Evolutionary conservation across 2,113 vertebrate genomes (phyloP).

Genomic region (Miniopterus natalensis): DNA sequence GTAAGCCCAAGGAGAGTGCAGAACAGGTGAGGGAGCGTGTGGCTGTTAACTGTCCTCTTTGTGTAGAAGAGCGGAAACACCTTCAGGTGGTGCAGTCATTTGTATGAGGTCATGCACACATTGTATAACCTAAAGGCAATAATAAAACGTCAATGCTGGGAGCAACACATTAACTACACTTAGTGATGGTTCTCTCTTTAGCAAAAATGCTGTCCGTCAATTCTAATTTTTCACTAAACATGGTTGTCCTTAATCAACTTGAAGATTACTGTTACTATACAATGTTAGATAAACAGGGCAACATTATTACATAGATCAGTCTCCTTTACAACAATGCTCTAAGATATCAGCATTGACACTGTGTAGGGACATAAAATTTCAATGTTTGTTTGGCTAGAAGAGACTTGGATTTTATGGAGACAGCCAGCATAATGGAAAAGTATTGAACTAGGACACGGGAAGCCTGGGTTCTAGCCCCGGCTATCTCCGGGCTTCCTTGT

Average conservation of each 20-base stretch:
- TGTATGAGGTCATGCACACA: neutral
- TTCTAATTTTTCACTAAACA: constrained; percentile 25
- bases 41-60: neutral
- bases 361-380: neutral
- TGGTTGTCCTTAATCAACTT: neutral
- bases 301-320: neutral
- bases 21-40: constrained; percentile 91
- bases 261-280: neutral
- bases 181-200: neutral
- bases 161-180: neutral
- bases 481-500: neutral
- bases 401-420: neutral
- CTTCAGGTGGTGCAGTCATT: neutral
- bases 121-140: constrained; percentile 11
- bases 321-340: neutral
- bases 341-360: neutral
- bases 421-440: neutral
- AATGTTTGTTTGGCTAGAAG: neutral
- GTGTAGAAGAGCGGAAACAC: neutral
- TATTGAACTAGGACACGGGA: neutral
- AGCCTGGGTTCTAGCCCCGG: neutral
- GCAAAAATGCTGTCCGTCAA: neutral
- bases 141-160: neutral
- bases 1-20: constrained; percentile 96
- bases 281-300: neutral